A percentile compares a stretch with the other conserved stretches of the same genome.
phyloP scores from a whole-genome alignment of 2,113 vertebrate species.

The Callipepla squamata region DNA sequence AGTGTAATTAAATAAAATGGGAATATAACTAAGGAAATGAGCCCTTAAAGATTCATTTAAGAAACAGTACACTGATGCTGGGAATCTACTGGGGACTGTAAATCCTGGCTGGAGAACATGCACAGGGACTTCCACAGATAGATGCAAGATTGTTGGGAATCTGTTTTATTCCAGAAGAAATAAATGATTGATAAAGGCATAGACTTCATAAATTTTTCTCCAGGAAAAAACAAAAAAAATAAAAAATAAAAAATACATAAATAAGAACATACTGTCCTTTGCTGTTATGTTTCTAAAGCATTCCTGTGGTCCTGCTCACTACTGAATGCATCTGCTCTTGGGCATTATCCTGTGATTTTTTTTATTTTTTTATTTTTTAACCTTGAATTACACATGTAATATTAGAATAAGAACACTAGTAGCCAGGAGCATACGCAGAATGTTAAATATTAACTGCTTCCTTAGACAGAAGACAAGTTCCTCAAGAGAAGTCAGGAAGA shows the following conservation, averaged over 20 bases:
- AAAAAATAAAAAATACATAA: too few relatives aligned
- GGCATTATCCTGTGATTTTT: neutral
- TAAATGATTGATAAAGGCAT: neutral
- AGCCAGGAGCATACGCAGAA: neutral
- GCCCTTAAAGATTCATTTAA: constrained; percentile 58
- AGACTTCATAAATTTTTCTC: neutral
- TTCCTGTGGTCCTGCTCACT: neutral
- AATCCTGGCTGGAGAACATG: constrained; percentile 29
- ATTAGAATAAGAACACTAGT: neutral
- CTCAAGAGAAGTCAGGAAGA: neutral
- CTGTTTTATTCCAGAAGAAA: neutral
- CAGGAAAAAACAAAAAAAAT: neutral
- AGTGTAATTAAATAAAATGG: constrained; percentile 63
- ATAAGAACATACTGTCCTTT: neutral
- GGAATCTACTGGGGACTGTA: neutral
- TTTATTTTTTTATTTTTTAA: neutral
- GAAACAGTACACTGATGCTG: neutral
- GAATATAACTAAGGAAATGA: constrained; percentile 58
- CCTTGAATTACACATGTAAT: neutral
- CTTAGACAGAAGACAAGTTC: neutral
- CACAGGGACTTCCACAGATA: neutral
- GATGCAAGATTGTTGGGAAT: neutral
- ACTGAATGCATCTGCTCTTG: neutral
- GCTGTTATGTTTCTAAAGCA: neutral
- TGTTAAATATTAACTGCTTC: neutral